These are phyloP conservation scores for Drosophila gaucha DNA, from an alignment of 2,888 invertebrate species.

Conservation along the genomic window DNA sequence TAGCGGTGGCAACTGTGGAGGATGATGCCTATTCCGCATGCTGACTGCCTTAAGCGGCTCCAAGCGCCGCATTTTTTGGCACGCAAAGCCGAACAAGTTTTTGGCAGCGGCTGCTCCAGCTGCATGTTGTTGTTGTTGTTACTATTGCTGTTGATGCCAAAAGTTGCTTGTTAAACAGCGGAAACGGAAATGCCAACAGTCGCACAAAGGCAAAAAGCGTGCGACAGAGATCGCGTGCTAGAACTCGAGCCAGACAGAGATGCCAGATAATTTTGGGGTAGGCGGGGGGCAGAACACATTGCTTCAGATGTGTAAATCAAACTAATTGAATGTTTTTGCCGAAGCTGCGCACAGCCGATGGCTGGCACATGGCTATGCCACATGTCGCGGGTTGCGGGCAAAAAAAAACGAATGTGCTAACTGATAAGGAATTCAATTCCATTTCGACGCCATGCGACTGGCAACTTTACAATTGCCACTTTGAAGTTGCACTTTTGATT, in stretches of 20 bases:
- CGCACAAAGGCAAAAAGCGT: conserved; percentile 71
- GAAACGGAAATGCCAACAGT: conserved; percentile 80
- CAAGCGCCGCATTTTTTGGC: conserved; percentile 67
- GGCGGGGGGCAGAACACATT: background rate
- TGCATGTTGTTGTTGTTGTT: conserved; percentile 22
- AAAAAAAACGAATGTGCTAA: conserved; percentile 33
- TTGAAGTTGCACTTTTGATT: conserved; percentile 30
- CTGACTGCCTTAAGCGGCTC: conserved; percentile 53
- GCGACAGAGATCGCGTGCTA: conserved; percentile 9
- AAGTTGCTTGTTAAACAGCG: conserved; percentile 78
- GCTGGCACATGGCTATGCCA: conserved; percentile 45
- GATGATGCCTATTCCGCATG: conserved; percentile 18
- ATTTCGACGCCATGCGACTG: conserved; percentile 31
- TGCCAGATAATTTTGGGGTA: background rate
- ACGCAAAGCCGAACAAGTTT: conserved; percentile 72
- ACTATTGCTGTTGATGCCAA: conserved; percentile 64
- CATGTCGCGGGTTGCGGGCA: conserved; percentile 29
- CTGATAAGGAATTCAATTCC: conserved; percentile 74
- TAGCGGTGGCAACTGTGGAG: conserved; percentile 20
- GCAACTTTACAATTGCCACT: conserved; percentile 25
- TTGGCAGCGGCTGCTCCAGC: conserved; percentile 62
- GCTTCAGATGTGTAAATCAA: conserved; percentile 74
- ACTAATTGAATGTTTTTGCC: conserved; percentile 79
- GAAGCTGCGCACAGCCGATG: conserved; percentile 55
- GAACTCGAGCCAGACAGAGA: background rate